These are phyloP conservation scores for Diploptera punctata DNA, from an alignment of 2,888 invertebrate genomes.

Conservation along the genomic window DNA sequence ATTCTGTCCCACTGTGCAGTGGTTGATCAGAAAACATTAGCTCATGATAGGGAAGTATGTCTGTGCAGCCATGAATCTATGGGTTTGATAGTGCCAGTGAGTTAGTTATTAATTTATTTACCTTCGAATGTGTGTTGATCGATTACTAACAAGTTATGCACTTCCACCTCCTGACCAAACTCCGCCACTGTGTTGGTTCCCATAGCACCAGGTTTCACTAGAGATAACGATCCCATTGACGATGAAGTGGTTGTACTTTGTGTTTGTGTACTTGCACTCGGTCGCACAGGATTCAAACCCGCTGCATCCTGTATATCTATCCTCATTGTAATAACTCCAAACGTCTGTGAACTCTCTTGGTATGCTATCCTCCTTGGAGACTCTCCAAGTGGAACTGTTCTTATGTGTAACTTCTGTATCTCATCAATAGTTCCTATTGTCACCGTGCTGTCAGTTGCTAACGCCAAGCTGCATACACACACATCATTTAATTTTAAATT, in stretches of 20 bases:
- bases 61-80: no score
- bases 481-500: no score
- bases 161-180: slow-evolving; percentile 86
- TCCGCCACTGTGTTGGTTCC: slow-evolving; percentile 52
- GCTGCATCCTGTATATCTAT: slow-evolving; percentile 84
- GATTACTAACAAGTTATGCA: slow-evolving; percentile 87
- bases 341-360: slow-evolving; percentile 92
- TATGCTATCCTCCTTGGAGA: slow-evolving; percentile 94
- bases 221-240: slow-evolving; percentile 54
- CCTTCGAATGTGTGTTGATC: slow-evolving; percentile 97
- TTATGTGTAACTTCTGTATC: slow-evolving; percentile 96
- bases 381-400: slow-evolving; percentile 94
- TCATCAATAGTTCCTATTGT: slow-evolving; percentile 98
- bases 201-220: slow-evolving; percentile 49
- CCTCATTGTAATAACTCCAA: slow-evolving; percentile 91
- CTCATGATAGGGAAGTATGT: no score
- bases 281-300: slow-evolving; percentile 69
- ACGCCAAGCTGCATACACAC: slow-evolving; percentile 73
- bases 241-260: slow-evolving; percentile 65
- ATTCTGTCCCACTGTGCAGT: no score
- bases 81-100: no score
- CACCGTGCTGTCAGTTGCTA: slow-evolving; percentile 87
- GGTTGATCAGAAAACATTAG: no score
- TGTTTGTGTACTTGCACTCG: slow-evolving; percentile 81
- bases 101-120: no score